These are phyloP conservation scores for Cryptoprocta ferox DNA, from an alignment of 2,797 vertebrate species.

Conservation along the genomic window DNA sequence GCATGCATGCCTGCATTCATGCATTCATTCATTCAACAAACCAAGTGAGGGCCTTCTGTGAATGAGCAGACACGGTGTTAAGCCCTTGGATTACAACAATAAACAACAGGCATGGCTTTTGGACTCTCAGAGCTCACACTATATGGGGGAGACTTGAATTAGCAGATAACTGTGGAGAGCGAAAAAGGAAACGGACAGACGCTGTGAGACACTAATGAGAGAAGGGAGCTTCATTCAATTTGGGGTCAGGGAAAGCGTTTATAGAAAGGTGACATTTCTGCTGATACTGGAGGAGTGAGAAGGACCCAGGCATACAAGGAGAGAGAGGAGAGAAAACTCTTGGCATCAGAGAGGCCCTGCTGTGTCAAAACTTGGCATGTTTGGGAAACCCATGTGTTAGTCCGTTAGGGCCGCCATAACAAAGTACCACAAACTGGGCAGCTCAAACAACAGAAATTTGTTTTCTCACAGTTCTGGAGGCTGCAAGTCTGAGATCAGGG, in stretches of 20 bases:
- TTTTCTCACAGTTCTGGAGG: background rate
- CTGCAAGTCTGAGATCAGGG: background rate
- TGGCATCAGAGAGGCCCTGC: background rate
- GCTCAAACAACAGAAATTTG: background rate
- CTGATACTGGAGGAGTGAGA: background rate
- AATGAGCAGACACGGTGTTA: background rate
- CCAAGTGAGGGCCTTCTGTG: background rate
- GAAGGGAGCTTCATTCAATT: rapidly evolving
- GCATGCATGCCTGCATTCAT: background rate
- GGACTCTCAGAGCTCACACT: background rate
- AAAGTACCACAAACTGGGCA: background rate
- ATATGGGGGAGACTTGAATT: background rate
- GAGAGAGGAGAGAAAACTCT: too few relatives aligned
- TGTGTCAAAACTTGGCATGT: background rate
- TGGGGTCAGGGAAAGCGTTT: background rate
- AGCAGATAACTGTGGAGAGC: background rate
- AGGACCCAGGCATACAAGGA: background rate
- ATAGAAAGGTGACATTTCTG: background rate
- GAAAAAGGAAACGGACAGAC: background rate
- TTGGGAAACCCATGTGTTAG: background rate
- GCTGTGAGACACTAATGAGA: background rate
- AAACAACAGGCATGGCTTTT: background rate
- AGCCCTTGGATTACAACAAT: background rate
- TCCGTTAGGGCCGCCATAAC: background rate
- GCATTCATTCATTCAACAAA: background rate